Percentiles rank a stretch among this genome's conserved stretches.
These are phyloP conservation scores for Drosophila silvestris DNA, from an alignment of 2,888 invertebrate species.

Conservation along the genomic window DNA sequence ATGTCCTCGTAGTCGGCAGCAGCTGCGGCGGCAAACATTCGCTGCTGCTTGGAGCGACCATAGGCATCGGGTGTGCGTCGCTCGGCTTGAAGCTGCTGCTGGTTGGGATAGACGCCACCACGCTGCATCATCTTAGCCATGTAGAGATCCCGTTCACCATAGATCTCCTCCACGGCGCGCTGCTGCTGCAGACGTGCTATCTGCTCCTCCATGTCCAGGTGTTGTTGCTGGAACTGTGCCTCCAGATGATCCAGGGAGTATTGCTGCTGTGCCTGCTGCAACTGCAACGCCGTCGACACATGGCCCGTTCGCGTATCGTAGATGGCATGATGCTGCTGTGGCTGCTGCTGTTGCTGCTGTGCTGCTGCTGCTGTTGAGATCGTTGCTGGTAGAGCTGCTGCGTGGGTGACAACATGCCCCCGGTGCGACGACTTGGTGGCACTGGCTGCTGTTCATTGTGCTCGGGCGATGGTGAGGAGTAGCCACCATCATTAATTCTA, in stretches of 20 bases:
- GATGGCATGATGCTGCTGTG: slow-evolving; percentile 86
- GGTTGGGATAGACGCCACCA: slow-evolving; percentile 75
- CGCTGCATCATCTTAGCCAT: slow-evolving; percentile 85
- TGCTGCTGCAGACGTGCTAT: slow-evolving; percentile 75
- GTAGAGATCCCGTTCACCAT: slow-evolving; percentile 84
- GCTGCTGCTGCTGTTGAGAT: slow-evolving; percentile 54
- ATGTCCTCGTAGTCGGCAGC: slow-evolving; percentile 92
- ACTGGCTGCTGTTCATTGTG: slow-evolving; percentile 83
- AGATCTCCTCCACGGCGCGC: slow-evolving; percentile 82
- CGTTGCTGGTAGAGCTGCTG: slow-evolving; percentile 83
- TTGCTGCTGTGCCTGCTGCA: slow-evolving; percentile 81
- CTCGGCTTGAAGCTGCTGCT: slow-evolving; percentile 86
- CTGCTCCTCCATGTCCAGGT: slow-evolving; percentile 82
- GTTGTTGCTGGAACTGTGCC: slow-evolving; percentile 82
- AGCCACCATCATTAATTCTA: slow-evolving; percentile 90
- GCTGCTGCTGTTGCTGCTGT: slow-evolving; percentile 58
- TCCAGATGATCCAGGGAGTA: slow-evolving; percentile 79
- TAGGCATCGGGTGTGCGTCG: slow-evolving; percentile 94
- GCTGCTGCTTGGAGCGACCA: slow-evolving; percentile 88
- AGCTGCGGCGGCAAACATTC: slow-evolving; percentile 84
- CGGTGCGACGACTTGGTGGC: slow-evolving; percentile 75
- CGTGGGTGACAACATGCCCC: slow-evolving; percentile 80
- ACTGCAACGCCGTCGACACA: slow-evolving; percentile 83
- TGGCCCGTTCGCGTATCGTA: slow-evolving; percentile 86
- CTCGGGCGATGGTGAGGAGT: slow-evolving; percentile 91